Base-by-base conservation (phyloP, 2,888 invertebrate species). In the Gerris lacustris region DNA sequence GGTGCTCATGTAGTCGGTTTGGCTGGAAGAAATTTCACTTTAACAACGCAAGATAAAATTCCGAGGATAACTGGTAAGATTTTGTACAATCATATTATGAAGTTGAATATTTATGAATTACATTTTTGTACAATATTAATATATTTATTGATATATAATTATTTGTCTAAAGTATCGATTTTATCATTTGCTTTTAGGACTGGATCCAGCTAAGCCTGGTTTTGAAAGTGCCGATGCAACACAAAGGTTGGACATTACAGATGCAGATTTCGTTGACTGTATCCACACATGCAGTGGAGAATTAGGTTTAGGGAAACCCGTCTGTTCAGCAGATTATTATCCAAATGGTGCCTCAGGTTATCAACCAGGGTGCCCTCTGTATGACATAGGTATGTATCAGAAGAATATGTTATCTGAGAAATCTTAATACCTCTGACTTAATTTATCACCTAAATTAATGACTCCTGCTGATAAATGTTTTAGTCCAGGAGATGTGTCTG, bases 251-350 rank as follows among this genome's bases (percentile, higher is more conserved):
- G 72, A 71, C 18, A 66, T 64, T 1, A 66, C 68, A 17, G 75
- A 75, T 67, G 75, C 73, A 43, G 45, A 71, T 5, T 75, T 74
- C 63, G 75, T 75, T 9, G 74, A 73, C 43, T 74, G 74, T 63
- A 71, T 75, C 6, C 75, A 75, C 69, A 75, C 75, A 6, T 74
- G 74, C 47, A 75, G 72, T 17, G 75, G 75, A 44, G 70, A 72
- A 44, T 66, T 75, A 62, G 75, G 74, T 2, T 68, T 73, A 7
- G 70, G 66, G 6, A 68, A 72, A 6, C 73, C 74, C 1, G 67
- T 74, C 43, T 74, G 75, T 66, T 67, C 71, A 47, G 73, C 71
- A 9, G 75, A 75, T 68, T 75, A 73, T 47, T 75, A 73, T 31
- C 75, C 75, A 4, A 75, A 75, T 55, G 75, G 73, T 11, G 75